Base-by-base conservation (phyloP, 1,140 invertebrate genomes). In the Dendrolimus kikuchii region DNA sequence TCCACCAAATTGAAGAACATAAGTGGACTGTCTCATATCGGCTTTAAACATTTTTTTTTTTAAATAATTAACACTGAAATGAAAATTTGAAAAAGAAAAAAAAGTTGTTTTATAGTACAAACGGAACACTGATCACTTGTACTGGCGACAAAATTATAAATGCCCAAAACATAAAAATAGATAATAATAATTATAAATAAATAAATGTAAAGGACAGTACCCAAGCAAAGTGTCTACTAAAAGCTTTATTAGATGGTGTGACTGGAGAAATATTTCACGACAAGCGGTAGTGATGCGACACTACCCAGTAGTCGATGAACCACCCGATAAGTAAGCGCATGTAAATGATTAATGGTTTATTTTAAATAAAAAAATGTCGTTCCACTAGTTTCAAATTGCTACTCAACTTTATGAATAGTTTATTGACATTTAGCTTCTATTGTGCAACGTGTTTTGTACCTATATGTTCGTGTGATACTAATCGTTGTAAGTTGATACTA, bases 211-310 rank as follows among this genome's bases (percentile, higher is more conserved):
- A 50, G 49, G 40, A 41, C 49, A 7, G 49, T 50, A 50, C 9
- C 39, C 49, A 50, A 50, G 42, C n/a, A 50, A 41, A 41, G 8
- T 50, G 48, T 40, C 51, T 48, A 43, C 54, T 60, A 60, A 60
- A 60, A 60, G 54, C 51, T 53, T 57, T 57, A 60, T 60, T 60
- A 60, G 54, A 57, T 43, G 59, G 37, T 47, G 49, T 44, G 44
- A 40, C 47, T 40, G 38, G 42, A 48, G 45, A 60, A 49, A 55
- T 52, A 53, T 61, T 51, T 57, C 51, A 51, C 23, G 8, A 43
- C 57, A 51, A 55, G 40, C 36, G 38, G 10, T 53, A 56, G 54
- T 46, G 54, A 53, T 46, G 56, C 6, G 42, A 58, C 46, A 40
- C 40, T 46, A 51, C 54, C 46, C 54, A 44, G 47, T 61, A 56